Percentiles rank a stretch among this genome's conserved stretches.
Conservation (phyloP, 2,888 invertebrate genomes). For the Ophion costatus region DNA sequence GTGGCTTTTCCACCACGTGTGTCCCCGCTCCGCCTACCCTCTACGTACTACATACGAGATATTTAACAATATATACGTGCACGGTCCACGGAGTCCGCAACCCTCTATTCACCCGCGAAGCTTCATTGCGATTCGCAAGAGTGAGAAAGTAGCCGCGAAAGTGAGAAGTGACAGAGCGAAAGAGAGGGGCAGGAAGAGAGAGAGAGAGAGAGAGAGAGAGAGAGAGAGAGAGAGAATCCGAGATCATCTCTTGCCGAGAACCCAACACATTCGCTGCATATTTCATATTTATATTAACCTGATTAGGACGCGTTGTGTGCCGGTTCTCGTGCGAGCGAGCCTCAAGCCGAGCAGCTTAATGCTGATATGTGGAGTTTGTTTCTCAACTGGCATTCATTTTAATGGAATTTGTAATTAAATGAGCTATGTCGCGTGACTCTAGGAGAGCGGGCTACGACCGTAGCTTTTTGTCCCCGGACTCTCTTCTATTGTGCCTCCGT, state of each 20-base stretch:
- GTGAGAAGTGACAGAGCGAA: background rate
- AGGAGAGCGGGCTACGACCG: conserved; percentile 43
- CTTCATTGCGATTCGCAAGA: conserved; percentile 37
- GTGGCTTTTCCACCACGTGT: conserved; percentile 69
- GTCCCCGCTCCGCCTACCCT: conserved; percentile 55
- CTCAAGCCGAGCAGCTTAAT: conserved; percentile 80
- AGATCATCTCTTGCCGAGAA: conserved; percentile 62
- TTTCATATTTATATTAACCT: conserved; percentile 84
- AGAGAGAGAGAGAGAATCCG: conserved; percentile 56
- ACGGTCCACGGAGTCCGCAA: conserved; percentile 72
- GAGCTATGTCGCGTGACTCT: conserved; percentile 78
- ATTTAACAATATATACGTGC: conserved; percentile 52
- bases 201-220: conserved; percentile 8
- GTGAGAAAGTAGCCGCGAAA: conserved; percentile 17
- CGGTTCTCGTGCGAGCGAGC: conserved; percentile 45
- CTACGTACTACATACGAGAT: conserved; percentile 63
- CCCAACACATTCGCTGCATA: conserved; percentile 81
- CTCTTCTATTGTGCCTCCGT: conserved; percentile 47
- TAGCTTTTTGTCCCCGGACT: conserved; percentile 30
- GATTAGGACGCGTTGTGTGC: conserved; percentile 81
- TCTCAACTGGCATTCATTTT: conserved; percentile 83
- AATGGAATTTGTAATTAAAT: conserved; percentile 83
- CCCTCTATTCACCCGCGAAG: conserved; percentile 76
- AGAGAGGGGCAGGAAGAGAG: conserved; percentile 21
- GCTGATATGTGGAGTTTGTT: conserved; percentile 83